Evolutionary conservation across 1,140 invertebrate genomes (phyloP).

Genomic region (Mesaphorura yosii): DNA sequence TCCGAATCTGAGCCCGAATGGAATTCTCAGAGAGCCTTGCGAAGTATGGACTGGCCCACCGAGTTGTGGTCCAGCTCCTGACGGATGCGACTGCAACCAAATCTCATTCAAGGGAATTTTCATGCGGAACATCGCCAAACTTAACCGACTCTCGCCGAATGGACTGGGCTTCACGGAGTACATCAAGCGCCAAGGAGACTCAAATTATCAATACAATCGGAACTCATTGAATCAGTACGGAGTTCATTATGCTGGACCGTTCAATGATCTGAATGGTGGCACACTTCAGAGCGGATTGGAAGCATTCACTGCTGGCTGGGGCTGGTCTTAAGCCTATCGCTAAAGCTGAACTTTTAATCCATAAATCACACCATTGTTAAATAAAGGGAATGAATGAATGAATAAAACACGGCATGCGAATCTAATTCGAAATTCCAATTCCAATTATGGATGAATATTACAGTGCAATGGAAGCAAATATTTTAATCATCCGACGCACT

Average conservation of each 20-base stretch:
- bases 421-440: too few species aligned
- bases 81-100: conserved; percentile 13
- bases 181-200: conserved; percentile 3
- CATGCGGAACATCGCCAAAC: conserved; percentile 17
- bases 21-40: conserved; percentile 21
- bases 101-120: conserved; percentile 23
- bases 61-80: conserved; percentile 5
- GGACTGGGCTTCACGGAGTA: conserved; percentile 11
- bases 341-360: too few species aligned
- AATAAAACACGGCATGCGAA: too few species aligned
- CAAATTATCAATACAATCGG: conserved; percentile 8
- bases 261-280: conserved; percentile 3
- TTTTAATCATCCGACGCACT: too few species aligned
- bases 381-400: background rate
- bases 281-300: conserved; percentile 11
- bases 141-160: conserved; percentile 12
- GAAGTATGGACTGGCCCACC: background rate
- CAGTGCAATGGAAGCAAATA: too few species aligned
- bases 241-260: conserved; percentile 12
- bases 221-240: conserved; percentile 25
- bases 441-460: too few species aligned
- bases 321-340: too few species aligned
- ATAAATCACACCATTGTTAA: background rate
- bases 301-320: conserved; percentile 7
- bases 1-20: conserved; percentile 15